Conservation (phyloP, 23 tunicate species). For the Halocynthia aurantium region DNA sequence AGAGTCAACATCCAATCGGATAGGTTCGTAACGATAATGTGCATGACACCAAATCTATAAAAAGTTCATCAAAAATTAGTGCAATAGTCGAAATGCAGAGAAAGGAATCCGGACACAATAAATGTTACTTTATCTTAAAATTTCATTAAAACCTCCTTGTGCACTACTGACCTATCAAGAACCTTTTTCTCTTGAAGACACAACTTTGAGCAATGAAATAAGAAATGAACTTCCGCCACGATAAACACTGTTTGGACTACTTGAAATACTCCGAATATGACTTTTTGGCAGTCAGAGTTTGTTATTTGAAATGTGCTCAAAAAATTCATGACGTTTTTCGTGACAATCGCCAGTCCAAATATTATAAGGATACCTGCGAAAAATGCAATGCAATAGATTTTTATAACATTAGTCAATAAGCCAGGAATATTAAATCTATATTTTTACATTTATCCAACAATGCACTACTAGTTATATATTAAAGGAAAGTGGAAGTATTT, state of each 20-base stretch:
- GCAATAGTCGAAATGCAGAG: not conserved
- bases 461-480: not conserved
- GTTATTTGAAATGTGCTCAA: not conserved
- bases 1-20: not conserved
- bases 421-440: too few relatives aligned
- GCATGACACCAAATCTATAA: not conserved
- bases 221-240: not conserved
- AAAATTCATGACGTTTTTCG: not conserved
- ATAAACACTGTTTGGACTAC: not conserved
- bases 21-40: constrained; percentile 1
- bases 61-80: not conserved
- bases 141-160: not conserved
- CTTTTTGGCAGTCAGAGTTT: not conserved
- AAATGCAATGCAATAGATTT: not conserved
- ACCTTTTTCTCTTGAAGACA: not conserved
- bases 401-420: too few relatives aligned
- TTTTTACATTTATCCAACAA: too few relatives aligned
- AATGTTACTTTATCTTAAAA: too few relatives aligned
- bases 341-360: not conserved
- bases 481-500: not conserved
- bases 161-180: not conserved
- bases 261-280: not conserved
- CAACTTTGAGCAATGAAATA: not conserved
- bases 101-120: too few relatives aligned
- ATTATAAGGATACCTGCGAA: not conserved